A percentile compares a stretch with the other conserved stretches of the same genome.
Conservation (phyloP, 2,113 vertebrate genomes). For the Sylvietta virens region DNA sequence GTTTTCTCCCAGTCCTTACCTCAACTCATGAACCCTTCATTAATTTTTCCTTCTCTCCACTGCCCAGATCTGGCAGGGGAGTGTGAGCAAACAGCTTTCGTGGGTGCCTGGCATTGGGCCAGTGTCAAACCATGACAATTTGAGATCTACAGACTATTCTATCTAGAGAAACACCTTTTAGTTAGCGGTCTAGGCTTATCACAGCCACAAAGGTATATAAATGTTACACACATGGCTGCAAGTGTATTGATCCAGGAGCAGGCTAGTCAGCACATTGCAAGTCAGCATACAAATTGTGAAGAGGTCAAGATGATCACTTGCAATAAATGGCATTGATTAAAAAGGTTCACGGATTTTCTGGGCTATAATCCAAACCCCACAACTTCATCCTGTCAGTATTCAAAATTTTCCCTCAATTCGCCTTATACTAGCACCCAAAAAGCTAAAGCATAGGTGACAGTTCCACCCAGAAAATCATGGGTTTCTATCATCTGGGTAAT, state of each 20-base stretch:
- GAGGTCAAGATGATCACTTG: not conserved
- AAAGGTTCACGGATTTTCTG: not conserved
- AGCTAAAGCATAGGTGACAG: not conserved
- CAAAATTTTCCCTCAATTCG: not conserved
- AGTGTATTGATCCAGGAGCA: not conserved
- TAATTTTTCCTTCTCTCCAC: not conserved
- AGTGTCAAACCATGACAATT: not conserved
- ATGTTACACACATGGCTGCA: not conserved
- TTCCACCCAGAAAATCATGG: not conserved
- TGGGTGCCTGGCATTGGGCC: no score
- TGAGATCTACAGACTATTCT: not conserved
- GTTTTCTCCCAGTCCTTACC: not conserved
- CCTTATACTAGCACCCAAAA: not conserved
- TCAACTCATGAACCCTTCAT: not conserved
- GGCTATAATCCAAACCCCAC: not conserved
- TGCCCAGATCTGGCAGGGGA: not conserved
- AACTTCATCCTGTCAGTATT: not conserved
- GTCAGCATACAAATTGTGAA: not conserved
- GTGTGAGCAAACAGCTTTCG: fast-evolving
- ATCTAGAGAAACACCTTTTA: not conserved
- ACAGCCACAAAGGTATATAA: not conserved
- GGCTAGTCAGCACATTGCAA: not conserved
- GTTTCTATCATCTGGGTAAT: not conserved
- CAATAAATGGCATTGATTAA: not conserved
- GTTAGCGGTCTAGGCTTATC: not conserved